These are phyloP conservation scores for Athalia rosae DNA, from an alignment of 2,888 invertebrate species.

Conservation along the genomic window DNA sequence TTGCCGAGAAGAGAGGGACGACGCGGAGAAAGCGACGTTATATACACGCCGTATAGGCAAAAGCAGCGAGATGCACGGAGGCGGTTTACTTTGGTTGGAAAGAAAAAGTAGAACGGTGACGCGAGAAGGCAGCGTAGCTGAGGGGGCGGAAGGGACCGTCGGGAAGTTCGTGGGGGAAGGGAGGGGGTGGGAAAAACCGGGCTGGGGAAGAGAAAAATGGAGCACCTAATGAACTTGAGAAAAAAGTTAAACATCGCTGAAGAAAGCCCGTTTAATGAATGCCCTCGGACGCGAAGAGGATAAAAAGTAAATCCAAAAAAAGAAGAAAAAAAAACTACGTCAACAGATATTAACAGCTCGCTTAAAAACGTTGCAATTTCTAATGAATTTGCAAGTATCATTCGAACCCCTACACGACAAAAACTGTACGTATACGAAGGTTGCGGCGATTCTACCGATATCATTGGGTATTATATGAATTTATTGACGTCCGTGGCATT, in stretches of 20 bases:
- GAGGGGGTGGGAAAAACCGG: conserved; percentile 34
- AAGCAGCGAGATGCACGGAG: conserved; percentile 48
- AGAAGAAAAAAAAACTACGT: conserved; percentile 27
- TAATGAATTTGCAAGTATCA: not conserved
- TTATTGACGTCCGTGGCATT: not conserved
- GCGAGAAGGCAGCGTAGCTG: conserved; percentile 38
- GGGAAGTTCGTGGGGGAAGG: conserved; percentile 25
- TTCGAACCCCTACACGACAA: no score
- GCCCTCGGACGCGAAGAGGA: conserved; percentile 42
- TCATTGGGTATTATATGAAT: not conserved
- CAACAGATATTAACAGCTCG: conserved; percentile 54
- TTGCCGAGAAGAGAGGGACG: conserved; percentile 25
- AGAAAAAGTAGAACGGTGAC: conserved; percentile 41
- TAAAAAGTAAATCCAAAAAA: conserved; percentile 4
- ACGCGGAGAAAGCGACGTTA: not conserved
- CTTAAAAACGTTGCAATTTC: conserved; percentile 22
- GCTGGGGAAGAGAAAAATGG: conserved; percentile 53
- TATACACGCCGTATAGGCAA: not conserved
- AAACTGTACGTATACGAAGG: no score
- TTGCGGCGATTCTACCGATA: no score
- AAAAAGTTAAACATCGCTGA: conserved; percentile 61
- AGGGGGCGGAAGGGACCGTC: conserved; percentile 27
- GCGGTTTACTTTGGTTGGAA: conserved; percentile 7
- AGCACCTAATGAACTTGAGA: conserved; percentile 62
- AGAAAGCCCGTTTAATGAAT: conserved; percentile 58